A percentile compares a stretch with the other conserved stretches of the same genome.
phyloP scores from a whole-genome alignment of 2,888 invertebrate genomes.

The Geophilus truncorum region DNA sequence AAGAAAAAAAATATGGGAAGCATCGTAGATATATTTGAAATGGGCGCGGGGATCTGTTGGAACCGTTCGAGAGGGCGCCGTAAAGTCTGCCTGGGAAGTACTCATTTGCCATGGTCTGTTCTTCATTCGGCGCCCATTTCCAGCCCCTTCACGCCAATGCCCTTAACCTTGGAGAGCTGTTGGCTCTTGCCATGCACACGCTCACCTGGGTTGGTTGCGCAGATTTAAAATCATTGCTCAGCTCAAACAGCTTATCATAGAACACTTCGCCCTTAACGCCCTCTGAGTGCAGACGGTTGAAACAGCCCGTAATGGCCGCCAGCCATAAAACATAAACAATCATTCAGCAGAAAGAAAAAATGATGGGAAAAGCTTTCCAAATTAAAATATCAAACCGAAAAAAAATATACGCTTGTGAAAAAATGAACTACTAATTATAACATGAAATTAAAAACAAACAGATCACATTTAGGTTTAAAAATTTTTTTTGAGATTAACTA shows the following conservation, averaged over 20 bases:
- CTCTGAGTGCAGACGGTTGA: conserved; percentile 25
- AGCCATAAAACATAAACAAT: conserved; percentile 34
- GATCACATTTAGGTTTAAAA: neutral
- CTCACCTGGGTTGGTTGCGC: conserved; percentile 7
- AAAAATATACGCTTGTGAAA: neutral
- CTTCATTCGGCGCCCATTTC: conserved; percentile 27
- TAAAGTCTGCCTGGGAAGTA: conserved; percentile 20
- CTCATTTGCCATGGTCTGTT: conserved; percentile 28
- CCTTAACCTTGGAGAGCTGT: conserved; percentile 25
- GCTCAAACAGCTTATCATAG: conserved; percentile 23
- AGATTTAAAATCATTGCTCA: conserved; percentile 31
- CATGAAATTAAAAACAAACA: neutral
- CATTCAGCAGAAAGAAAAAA: conserved; percentile 1
- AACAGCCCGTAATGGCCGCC: conserved; percentile 30
- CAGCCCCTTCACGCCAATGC: conserved; percentile 25
- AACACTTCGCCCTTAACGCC: conserved; percentile 29
- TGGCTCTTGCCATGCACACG: neutral
- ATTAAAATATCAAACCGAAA: neutral
- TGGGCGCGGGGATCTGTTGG: neutral
- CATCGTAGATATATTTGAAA: neutral
- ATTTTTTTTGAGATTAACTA: neutral
- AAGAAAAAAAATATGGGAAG: too few relatives aligned
- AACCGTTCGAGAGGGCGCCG: neutral
- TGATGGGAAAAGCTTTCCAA: neutral
- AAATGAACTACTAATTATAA: neutral